Evolutionary conservation across 2,113 vertebrate species (phyloP), one percentile per base, ranked within the genome.

Genomic region (Accipiter virgatus): DNA sequence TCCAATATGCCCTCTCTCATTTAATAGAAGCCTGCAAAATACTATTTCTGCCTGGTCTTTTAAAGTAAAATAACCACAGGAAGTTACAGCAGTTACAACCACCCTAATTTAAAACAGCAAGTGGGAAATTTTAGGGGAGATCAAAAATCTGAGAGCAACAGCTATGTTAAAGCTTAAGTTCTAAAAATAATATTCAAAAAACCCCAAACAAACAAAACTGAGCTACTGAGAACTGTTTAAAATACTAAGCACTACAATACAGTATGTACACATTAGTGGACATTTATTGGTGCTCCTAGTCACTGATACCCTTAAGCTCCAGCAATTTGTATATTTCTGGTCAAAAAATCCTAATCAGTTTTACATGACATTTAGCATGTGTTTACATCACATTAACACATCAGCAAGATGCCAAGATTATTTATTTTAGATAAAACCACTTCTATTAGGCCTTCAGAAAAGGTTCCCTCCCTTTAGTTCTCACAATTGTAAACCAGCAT

Each of bases 1-100:
- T 95, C 96, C 90, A 97, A 82, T 65, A 96, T 31, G 11, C 86
- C 85, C 71, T 83, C 38, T 95, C 62, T 88, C 42, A 8, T 86
- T 94, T 79, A 92, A 48, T 17, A 43, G 52, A 13, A 91, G 36
- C 19, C 26, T 81, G 21, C 23, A 94, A 87, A 92, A 67, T 62
- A 68, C 55, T 80, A 66, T 93, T 88, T 90, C 66, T 81, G 34
- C 90, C 74, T 6, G 7, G 16, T 61, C 31, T 91, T 95, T 88
- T 65, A 38, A 81, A 80, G 68, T 19, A 77, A 97, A 86, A 50
- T 40, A 94, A 31, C 16, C 7, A 52, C 23, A 66, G 43, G 65
- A 92, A 93, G 61, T 34, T 53, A 63, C 87, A 85, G 25, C 26
- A 88, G 47, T 73, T 86, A 43, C 7, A 56, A 43, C 13, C 70